A percentile compares a stretch with the other conserved stretches of the same genome.
Evolutionary conservation across 2,113 vertebrate genomes (phyloP).

Genomic region (Vombatus ursinus): DNA sequence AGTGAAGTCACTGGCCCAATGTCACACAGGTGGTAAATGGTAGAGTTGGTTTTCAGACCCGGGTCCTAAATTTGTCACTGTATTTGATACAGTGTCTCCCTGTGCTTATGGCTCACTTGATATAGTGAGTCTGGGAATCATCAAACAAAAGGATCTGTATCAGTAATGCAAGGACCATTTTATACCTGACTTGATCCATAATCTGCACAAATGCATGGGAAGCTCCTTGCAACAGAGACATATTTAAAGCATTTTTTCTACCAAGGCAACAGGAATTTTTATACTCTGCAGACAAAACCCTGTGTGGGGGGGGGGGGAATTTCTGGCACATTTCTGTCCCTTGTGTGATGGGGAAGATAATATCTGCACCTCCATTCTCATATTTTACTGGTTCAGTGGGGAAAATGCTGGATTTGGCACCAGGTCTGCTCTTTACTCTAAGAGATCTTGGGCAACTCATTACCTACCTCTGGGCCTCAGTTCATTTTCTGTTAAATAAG

Average conservation of each 20-base stretch:
- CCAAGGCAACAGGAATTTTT: neutral
- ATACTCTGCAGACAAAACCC: neutral
- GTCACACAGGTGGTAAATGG: neutral
- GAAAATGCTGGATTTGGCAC: neutral
- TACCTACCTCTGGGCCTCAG: neutral
- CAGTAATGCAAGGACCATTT: neutral
- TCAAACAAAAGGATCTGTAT: neutral
- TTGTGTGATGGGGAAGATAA: neutral
- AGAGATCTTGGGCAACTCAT: neutral
- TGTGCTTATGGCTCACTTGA: neutral
- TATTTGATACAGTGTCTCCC: neutral
- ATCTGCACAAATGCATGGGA: neutral
- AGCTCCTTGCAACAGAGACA: neutral
- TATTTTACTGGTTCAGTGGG: neutral
- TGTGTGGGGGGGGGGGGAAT: neutral
- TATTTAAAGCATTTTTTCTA: neutral
- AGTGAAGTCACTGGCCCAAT: neutral
- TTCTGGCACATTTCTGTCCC: neutral
- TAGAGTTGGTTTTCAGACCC: neutral
- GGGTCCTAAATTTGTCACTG: neutral
- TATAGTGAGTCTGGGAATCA: neutral
- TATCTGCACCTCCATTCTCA: neutral
- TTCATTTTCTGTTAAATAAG: neutral
- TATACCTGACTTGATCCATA: neutral
- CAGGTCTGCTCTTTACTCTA: neutral